Conservation (phyloP, 2,888 invertebrate species). For the Mythimna lalbum region DNA sequence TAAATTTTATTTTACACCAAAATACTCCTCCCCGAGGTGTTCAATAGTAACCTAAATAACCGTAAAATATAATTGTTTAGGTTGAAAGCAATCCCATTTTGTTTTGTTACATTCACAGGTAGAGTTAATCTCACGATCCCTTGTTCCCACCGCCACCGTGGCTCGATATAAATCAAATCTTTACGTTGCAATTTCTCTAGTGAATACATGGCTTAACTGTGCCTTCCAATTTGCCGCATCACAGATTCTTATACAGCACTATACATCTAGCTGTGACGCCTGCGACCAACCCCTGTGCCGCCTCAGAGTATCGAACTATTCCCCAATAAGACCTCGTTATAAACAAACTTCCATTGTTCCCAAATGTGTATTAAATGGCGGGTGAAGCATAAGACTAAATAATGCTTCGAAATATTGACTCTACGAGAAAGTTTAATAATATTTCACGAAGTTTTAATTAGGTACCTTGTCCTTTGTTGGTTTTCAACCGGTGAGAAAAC, state of each 20-base stretch:
- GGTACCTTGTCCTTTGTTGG: conserved; percentile 65
- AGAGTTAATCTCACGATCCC: background rate
- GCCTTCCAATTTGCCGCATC: conserved; percentile 75
- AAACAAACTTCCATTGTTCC: conserved; percentile 39
- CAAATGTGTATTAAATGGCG: conserved; percentile 43
- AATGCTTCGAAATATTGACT: conserved; percentile 52
- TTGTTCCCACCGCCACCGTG: background rate
- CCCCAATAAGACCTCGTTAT: conserved; percentile 24
- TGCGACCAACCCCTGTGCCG: conserved; percentile 14
- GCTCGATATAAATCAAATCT: conserved; percentile 43
- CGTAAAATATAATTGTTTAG: background rate
- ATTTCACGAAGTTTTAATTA: conserved; percentile 72
- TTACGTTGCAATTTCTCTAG: conserved; percentile 51
- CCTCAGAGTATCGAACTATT: conserved; percentile 33
- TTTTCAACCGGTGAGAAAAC: conserved; percentile 57
- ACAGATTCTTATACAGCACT: conserved; percentile 62
- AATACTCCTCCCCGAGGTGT: background rate
- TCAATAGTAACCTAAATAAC: background rate
- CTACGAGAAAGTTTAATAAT: conserved; percentile 62
- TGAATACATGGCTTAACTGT: conserved; percentile 60
- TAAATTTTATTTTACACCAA: no score
- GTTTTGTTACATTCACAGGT: background rate
- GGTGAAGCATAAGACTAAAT: conserved; percentile 33
- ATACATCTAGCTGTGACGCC: conserved; percentile 37
- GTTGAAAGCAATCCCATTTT: background rate